Evolutionary conservation across 1,140 invertebrate species (phyloP).

Genomic region (Zaprionus africanus): DNA sequence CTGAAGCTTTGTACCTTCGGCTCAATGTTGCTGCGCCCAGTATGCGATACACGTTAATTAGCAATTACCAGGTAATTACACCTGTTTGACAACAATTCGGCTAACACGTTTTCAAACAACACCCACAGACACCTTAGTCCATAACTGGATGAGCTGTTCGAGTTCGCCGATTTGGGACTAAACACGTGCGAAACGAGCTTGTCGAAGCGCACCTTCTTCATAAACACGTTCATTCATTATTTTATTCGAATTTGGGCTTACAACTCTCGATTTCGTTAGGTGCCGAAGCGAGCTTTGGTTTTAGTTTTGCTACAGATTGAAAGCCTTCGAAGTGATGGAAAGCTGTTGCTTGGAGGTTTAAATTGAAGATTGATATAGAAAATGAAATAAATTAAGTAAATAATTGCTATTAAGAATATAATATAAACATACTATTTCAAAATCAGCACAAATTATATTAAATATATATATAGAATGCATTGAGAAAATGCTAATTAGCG

Average conservation of each 20-base stretch:
- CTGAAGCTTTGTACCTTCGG: constrained; percentile 64
- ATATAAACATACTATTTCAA: background rate
- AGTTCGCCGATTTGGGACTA: constrained; percentile 16
- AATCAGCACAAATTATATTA: too few relatives aligned
- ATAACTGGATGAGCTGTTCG: constrained; percentile 17
- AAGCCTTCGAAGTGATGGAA: background rate
- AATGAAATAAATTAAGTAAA: background rate
- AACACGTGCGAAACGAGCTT: constrained; percentile 34
- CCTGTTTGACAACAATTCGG: constrained; percentile 28
- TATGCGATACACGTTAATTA: constrained; percentile 31
- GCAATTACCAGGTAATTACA: constrained; percentile 60
- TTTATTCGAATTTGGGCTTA: background rate
- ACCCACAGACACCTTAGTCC: constrained; percentile 15
- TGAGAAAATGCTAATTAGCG: background rate
- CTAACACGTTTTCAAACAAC: constrained; percentile 42
- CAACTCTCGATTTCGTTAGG: constrained; percentile 28
- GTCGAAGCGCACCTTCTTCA: constrained; percentile 19
- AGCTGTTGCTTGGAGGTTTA: background rate
- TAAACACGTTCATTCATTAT: constrained; percentile 30
- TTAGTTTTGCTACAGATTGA: background rate
- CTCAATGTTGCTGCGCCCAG: constrained; percentile 41
- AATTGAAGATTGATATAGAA: background rate
- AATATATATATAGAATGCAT: background rate
- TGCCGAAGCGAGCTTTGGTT: background rate
- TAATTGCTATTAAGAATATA: background rate